Evolutionary conservation across 2,113 vertebrate genomes (phyloP).

Genomic region (Oryzias curvinotus): DNA sequence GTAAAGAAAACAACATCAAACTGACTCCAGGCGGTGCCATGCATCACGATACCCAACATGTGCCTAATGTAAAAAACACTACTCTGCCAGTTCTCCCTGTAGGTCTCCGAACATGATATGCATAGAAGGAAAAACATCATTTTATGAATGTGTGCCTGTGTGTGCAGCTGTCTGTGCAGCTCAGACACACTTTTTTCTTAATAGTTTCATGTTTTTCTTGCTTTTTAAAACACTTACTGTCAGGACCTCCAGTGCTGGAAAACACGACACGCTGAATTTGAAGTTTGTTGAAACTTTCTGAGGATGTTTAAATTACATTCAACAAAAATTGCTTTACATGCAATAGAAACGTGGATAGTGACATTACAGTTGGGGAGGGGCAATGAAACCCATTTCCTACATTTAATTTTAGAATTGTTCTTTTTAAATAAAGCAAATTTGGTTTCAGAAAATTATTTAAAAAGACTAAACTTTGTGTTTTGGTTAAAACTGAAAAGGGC

Average conservation of each 20-base stretch:
- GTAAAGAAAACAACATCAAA: constrained; percentile 62
- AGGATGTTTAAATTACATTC: constrained; percentile 10
- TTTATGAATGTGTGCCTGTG: constrained; percentile 74
- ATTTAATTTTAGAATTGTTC: no score
- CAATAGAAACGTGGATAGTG: neutral
- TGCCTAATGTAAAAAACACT: constrained; percentile 25
- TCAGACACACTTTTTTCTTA: constrained; percentile 54
- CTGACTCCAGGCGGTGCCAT: constrained; percentile 14
- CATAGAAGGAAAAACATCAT: constrained; percentile 22
- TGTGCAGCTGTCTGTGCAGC: constrained; percentile 53
- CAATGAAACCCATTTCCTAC: no score
- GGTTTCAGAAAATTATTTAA: no score
- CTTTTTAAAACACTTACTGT: constrained; percentile 20
- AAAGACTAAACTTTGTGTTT: no score
- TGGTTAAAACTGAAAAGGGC: no score
- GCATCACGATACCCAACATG: constrained; percentile 29
- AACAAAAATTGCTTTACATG: neutral
- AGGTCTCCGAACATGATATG: constrained; percentile 60
- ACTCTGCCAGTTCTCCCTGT: constrained; percentile 36
- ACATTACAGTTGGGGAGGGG: no score
- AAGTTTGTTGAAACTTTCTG: constrained; percentile 10
- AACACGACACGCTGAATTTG: constrained; percentile 6
- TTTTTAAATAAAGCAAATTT: no score
- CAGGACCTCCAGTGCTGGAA: constrained; percentile 13
- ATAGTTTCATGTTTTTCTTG: constrained; percentile 41